phyloP scores from a whole-genome alignment of 37 sponge, comb jelly and placozoan genomes.

The Halichondria panicea region DNA sequence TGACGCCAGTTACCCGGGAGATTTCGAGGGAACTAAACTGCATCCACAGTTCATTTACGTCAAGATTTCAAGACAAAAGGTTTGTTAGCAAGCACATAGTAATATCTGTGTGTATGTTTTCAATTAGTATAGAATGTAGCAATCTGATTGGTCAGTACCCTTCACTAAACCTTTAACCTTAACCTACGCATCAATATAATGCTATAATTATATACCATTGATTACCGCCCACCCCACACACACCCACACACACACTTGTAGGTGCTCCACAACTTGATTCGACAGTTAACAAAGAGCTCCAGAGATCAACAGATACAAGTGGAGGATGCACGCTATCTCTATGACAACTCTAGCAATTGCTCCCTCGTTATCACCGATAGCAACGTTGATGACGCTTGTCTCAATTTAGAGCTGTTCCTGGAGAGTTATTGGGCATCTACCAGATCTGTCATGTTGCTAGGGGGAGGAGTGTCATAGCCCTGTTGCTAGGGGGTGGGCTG shows the following conservation, averaged over 20 bases:
- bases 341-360: conserved; percentile 14
- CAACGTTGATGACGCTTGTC: conserved; percentile 58
- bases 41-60: conserved; percentile 56
- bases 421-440: conserved; percentile 70
- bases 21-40: conserved; percentile 14
- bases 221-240: background rate
- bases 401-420: conserved; percentile 56
- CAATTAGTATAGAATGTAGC: no score
- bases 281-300: conserved; percentile 20
- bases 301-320: conserved; percentile 16
- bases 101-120: background rate
- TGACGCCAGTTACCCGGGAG: conserved; percentile 45
- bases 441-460: conserved; percentile 32
- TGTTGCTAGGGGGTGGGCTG: no score
- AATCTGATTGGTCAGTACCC: no score
- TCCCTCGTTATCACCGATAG: conserved; percentile 51
- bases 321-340: conserved; percentile 17
- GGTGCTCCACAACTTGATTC: conserved; percentile 36
- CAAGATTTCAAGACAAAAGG: conserved; percentile 32
- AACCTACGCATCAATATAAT: no score
- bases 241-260: background rate
- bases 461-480: no score
- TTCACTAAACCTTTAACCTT: no score
- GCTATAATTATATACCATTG: no score
- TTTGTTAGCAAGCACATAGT: background rate